Base-by-base conservation (phyloP, 2,888 invertebrate genomes). In the Aphodius sticticus region DNA sequence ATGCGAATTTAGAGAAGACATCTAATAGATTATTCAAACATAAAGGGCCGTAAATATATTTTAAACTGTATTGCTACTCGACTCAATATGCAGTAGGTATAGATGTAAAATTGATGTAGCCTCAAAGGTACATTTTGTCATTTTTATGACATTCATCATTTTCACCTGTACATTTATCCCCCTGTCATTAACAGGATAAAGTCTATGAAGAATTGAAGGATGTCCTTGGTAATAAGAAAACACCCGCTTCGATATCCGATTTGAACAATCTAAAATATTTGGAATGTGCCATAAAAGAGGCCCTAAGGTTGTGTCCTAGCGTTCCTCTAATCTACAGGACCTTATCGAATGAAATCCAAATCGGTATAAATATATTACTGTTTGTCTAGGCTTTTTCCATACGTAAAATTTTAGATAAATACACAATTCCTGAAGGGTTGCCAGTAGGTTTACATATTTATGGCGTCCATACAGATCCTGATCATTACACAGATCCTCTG, bases 261-360 rank as follows among this genome's bases (percentile, higher is more conserved):
- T 72, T 89, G 4, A 82, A 83, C 14, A 84, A 88, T 80, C 53
- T 92, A 91, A 91, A 91, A 84, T 92, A 92, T 84, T 87, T 92
- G 81, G 91, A 92, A 77, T 82, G 89, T 72, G 91, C 91, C 0
- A 90, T 92, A 71, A 92, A 91, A 82, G 92, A 92, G 85, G 86
- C 90, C 0, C 86, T 92, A 70, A 86, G 92, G 9, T 82, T 92
- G 16, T 92, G 89, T 82, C 92, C 92, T 0, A 89, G 92, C 0
- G 92, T 92, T 1, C 92, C 92, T 2, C 78, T 91, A 0, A 90
- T 90, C 79, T 89, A 88, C 81, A 87, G 92, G 81, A 81, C 84
- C 69, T 84, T 90, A 0, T 86, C 85, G 0, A 87, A 89, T 81
- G 91, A 91, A 70, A 85, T 85, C 1, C 79, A 84, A 81, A 82